Conservation (phyloP, 2,888 invertebrate genomes). For the Xanthia icteritia region DNA sequence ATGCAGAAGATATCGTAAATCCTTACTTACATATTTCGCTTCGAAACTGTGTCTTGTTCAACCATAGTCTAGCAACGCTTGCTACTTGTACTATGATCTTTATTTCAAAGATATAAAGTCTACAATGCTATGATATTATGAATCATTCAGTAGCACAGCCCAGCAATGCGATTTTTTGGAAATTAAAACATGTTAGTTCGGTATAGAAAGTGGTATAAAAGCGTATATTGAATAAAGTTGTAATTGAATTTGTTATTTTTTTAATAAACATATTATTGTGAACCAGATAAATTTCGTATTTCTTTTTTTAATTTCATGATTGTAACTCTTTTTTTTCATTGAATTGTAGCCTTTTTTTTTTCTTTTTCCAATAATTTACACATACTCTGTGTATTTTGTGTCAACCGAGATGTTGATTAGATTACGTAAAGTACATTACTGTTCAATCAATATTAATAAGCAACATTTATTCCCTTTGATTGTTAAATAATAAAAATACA, state of each 20-base stretch:
- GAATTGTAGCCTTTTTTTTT: no score
- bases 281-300: not conserved
- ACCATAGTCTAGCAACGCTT: slow-evolving; percentile 20
- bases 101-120: slow-evolving; percentile 44
- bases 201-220: slow-evolving; percentile 25
- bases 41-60: not conserved
- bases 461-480: no score
- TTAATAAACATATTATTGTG: slow-evolving; percentile 46
- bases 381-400: no score
- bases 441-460: no score
- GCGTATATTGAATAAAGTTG: slow-evolving; percentile 25
- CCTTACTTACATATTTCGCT: not conserved
- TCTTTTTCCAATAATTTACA: no score
- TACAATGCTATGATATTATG: slow-evolving; percentile 24
- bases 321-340: no score
- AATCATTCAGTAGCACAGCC: not conserved
- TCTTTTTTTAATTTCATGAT: not conserved
- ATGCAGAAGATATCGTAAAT: slow-evolving; percentile 6
- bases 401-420: no score
- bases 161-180: slow-evolving; percentile 9
- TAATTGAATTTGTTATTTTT: slow-evolving; percentile 34
- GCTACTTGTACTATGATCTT: slow-evolving; percentile 39
- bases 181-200: slow-evolving; percentile 30
- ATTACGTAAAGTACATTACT: no score
- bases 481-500: no score